These are phyloP conservation scores for Cephalophus harveyi DNA, from an alignment of 2,113 vertebrate species.

Conservation along the genomic window DNA sequence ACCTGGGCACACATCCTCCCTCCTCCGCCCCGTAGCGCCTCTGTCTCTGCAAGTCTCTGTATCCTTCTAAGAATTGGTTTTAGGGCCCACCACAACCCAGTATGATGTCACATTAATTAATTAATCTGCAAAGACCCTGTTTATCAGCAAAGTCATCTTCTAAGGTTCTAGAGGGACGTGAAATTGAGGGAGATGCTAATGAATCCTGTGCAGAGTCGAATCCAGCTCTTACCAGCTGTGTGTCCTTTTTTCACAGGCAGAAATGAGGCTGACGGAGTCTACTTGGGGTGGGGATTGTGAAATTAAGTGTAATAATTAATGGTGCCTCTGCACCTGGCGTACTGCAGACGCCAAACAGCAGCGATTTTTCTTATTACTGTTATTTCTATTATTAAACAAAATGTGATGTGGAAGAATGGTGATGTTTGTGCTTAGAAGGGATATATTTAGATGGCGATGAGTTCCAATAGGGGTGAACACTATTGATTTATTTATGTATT, in stretches of 20 bases:
- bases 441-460: slow-evolving; percentile 1
- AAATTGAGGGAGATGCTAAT: fast-evolving
- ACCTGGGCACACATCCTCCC: not conserved
- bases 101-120: not conserved
- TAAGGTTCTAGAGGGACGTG: not conserved
- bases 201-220: not conserved
- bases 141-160: not conserved
- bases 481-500: slow-evolving; percentile 10
- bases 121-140: not conserved
- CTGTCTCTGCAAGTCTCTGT: not conserved
- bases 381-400: not conserved
- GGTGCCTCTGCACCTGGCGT: fast-evolving
- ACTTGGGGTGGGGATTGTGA: not conserved
- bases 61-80: not conserved
- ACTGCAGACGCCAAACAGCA: not conserved
- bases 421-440: not conserved
- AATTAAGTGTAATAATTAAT: not conserved
- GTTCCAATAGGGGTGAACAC: not conserved
- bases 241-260: not conserved
- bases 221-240: not conserved
- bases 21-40: not conserved
- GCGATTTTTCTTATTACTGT: not conserved
- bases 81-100: not conserved
- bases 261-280: not conserved
- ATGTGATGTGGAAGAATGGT: not conserved